These are phyloP conservation scores for Rambutsinella grinnellia DNA, from an alignment of 2,888 invertebrate species.

Conservation along the genomic window DNA sequence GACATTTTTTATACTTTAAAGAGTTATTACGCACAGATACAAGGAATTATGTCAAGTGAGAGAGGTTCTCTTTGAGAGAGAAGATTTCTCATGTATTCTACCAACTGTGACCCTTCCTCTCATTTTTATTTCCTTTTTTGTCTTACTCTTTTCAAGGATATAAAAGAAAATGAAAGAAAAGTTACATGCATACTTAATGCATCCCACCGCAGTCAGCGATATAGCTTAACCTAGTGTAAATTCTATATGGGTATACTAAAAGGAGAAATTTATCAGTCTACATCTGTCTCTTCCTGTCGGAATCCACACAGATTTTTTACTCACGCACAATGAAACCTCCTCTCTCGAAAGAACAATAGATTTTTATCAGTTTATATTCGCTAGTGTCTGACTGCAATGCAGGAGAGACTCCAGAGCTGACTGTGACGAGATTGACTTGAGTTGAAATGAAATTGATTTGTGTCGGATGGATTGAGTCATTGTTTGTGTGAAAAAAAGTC, in stretches of 20 bases:
- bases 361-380: neutral
- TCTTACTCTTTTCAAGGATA: conserved; percentile 11
- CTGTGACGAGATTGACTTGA: neutral
- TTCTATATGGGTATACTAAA: neutral
- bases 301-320: neutral
- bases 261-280: neutral
- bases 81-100: conserved; percentile 43
- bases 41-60: conserved; percentile 13
- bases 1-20: neutral
- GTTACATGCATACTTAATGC: conserved; percentile 18
- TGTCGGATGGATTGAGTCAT: too few species aligned
- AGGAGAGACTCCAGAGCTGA: neutral
- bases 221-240: too few species aligned
- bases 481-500: too few species aligned
- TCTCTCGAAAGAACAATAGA: neutral
- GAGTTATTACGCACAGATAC: neutral
- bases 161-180: conserved; percentile 29
- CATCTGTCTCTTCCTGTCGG: neutral
- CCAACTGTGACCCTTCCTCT: conserved; percentile 47
- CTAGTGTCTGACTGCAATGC: neutral
- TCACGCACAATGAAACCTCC: neutral
- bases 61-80: conserved; percentile 17
- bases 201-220: neutral
- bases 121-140: conserved; percentile 34
- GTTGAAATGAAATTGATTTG: neutral